Conservation (phyloP, 23 tunicate species). For the Aplidium turbinatum region DNA sequence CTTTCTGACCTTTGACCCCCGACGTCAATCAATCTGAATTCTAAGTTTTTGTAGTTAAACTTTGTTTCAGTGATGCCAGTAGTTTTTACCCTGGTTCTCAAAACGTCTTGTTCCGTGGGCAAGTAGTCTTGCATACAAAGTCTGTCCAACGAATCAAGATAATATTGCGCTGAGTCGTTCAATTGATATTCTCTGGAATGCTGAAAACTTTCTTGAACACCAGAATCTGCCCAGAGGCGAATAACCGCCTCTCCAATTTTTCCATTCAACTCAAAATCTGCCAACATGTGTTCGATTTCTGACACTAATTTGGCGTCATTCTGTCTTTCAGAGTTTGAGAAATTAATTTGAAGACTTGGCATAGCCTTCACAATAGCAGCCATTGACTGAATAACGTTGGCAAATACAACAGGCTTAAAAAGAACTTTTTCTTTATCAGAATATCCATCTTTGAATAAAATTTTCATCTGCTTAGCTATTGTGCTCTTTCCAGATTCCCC, state of each 20-base stretch:
- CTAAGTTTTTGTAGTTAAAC: conserved; percentile 82
- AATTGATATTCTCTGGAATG: conserved; percentile 85
- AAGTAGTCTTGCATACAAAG: conserved; percentile 70
- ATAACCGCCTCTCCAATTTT: conserved; percentile 67
- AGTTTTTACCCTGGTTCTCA: conserved; percentile 94
- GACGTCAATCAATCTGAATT: conserved; percentile 85
- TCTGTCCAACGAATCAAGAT: conserved; percentile 70
- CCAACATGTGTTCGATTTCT: conserved; percentile 50
- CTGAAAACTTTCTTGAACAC: conserved; percentile 50
- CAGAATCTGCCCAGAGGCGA: conserved; percentile 79
- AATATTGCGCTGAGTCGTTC: conserved; percentile 96
- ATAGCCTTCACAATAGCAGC: conserved; percentile 94
- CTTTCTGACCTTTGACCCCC: conserved; percentile 94
- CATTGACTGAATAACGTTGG: conserved; percentile 86
- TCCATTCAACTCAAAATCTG: conserved; percentile 73
- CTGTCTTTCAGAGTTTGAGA: conserved; percentile 21
- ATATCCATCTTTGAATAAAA: conserved; percentile 89
- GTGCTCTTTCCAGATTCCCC: conserved; percentile 99
- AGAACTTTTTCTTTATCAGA: conserved; percentile 66
- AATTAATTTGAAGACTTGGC: conserved; percentile 74
- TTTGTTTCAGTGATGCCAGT: conserved; percentile 98
- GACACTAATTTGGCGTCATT: conserved; percentile 61
- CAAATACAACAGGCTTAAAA: conserved; percentile 64
- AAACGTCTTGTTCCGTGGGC: conserved; percentile 94
- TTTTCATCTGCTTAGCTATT: conserved; percentile 95